These are phyloP conservation scores for Dromius quadrimaculatus DNA, from an alignment of 2,888 invertebrate species.

Conservation along the genomic window DNA sequence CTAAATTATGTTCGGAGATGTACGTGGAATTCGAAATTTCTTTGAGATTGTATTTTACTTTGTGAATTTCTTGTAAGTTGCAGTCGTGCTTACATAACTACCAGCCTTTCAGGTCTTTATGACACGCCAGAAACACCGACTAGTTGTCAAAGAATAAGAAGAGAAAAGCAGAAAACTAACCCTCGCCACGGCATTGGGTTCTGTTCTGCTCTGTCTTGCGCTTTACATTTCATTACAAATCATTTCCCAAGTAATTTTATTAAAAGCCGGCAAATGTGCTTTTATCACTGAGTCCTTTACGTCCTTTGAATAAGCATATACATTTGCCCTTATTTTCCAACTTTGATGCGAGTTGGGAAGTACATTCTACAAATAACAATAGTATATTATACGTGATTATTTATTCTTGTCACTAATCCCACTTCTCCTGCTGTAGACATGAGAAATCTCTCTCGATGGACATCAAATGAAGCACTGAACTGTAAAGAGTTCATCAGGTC, in stretches of 20 bases:
- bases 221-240: conserved; percentile 30
- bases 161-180: conserved; percentile 6
- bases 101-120: conserved; percentile 26
- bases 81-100: conserved; percentile 41
- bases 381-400: no score
- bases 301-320: conserved; percentile 12
- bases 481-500: no score
- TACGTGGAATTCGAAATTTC: conserved; percentile 44
- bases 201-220: conserved; percentile 1
- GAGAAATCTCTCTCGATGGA: no score
- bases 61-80: conserved; percentile 41
- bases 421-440: no score
- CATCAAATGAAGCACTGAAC: no score
- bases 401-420: no score
- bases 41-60: conserved; percentile 45
- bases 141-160: conserved; percentile 37
- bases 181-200: not conserved
- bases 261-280: conserved; percentile 29
- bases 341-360: not conserved
- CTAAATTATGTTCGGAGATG: conserved; percentile 45
- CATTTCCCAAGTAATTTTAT: conserved; percentile 35
- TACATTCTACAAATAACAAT: not conserved
- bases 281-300: conserved; percentile 32
- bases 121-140: conserved; percentile 34
- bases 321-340: not conserved